Base-by-base conservation (phyloP, 2,888 invertebrate species). In the Mythimna ferrago region DNA sequence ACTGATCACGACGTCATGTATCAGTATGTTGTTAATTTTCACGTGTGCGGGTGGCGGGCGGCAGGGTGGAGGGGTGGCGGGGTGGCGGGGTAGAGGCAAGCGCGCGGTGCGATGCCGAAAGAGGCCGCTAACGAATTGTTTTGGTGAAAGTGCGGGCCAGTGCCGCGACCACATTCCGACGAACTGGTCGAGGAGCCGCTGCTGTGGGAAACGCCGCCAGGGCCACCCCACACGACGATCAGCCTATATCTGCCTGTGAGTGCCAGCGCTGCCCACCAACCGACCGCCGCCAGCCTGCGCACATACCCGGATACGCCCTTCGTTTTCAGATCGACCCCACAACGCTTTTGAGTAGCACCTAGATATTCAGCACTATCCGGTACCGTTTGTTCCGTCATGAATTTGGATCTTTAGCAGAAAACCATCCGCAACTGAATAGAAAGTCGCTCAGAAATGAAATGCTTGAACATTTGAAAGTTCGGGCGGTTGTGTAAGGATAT, bases 121-220 rank as follows among this genome's bases (percentile, higher is more conserved):
- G 96, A 95, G 95, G 94, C 94, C 94, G 94, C 95, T 94, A 95
- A 95, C 96, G 96, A 96, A 96, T 95, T 95, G 96, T 96, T 96
- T 96, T 96, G 96, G 96, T 96, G 96, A 96, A 96, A 96, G 96
- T 96, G 94, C 95, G 95, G 94, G 93, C 94, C 95, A 94, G 92
- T 94, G 95, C 94, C 94, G 93, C 94, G 95, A 95, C 95, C 96
- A 96, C 95, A 96, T 96, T 96, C 96, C 96, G 89, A 94, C 88
- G 95, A 95, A 95, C 96, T 95, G 96, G 96, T 96, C 95, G 95
- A 92, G 92, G 93, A 92, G 94, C 93, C 92, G 93, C 92, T 93
- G 94, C 96, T 96, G 96, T 97, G 97, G 96, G 97, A 97, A 96
- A 93, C 93, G 94, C 94, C 93, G 93, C 92, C 93, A 91, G 93